phyloP scores from a whole-genome alignment of 2,888 invertebrate species.

The Drosophila pseudotakahashii region DNA sequence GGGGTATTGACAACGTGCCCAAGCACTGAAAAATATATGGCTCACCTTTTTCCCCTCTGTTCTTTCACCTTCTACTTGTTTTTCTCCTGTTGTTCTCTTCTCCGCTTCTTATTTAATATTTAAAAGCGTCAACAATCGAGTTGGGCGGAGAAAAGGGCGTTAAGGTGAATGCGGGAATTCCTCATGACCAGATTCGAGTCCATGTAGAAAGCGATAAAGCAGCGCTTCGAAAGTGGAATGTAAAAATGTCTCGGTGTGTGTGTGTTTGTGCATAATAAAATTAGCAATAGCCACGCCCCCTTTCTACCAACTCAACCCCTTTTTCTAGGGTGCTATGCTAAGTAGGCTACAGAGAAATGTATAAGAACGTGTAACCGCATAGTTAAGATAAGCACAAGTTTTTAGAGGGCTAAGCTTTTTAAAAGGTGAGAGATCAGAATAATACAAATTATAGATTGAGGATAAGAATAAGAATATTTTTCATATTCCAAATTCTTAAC shows the following conservation, averaged over 20 bases:
- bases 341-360: slow-evolving; percentile 7
- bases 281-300: slow-evolving; percentile 26
- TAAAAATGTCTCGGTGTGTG: neutral
- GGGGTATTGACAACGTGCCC: slow-evolving; percentile 33
- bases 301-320: neutral
- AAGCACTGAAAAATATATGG: slow-evolving; percentile 35
- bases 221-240: slow-evolving; percentile 25
- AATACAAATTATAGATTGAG: neutral
- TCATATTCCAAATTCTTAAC: neutral
- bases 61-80: neutral
- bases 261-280: slow-evolving; percentile 44
- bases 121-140: slow-evolving; percentile 47
- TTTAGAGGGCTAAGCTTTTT: neutral
- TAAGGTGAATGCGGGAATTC: neutral
- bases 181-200: slow-evolving; percentile 37
- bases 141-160: neutral
- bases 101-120: slow-evolving; percentile 46
- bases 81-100: slow-evolving; percentile 32
- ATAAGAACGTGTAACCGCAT: slow-evolving; percentile 34
- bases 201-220: slow-evolving; percentile 38
- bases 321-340: slow-evolving; percentile 4
- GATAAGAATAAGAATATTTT: neutral
- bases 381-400: slow-evolving; percentile 9
- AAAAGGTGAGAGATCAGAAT: neutral
- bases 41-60: slow-evolving; percentile 9